A percentile compares a stretch with the other conserved stretches of the same genome.
phyloP scores from a whole-genome alignment of 1,140 invertebrate genomes.

The Leptinotarsa undecemlineata region DNA sequence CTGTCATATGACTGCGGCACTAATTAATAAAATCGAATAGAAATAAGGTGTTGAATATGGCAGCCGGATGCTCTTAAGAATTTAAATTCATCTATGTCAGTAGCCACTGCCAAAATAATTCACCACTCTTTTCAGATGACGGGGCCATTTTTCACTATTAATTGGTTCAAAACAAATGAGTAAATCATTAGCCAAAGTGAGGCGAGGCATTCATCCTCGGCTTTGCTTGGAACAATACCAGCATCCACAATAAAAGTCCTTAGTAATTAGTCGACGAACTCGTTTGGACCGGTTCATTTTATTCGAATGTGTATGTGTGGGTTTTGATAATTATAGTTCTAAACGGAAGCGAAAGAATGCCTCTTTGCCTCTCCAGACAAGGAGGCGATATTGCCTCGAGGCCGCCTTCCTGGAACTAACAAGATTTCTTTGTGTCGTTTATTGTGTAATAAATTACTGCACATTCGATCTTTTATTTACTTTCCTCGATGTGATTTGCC shows the following conservation, averaged over 20 bases:
- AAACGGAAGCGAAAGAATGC: slow-evolving; percentile 42
- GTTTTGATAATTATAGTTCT: slow-evolving; percentile 52
- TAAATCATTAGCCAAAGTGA: slow-evolving; percentile 8
- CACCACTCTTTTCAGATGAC: no score
- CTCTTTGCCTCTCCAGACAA: slow-evolving; percentile 34
- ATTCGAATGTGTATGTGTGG: slow-evolving; percentile 41
- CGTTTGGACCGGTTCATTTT: slow-evolving; percentile 45
- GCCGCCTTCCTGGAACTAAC: slow-evolving; percentile 48
- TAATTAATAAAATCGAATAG: no score
- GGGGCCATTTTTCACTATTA: slow-evolving; percentile 15
- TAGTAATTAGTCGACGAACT: slow-evolving; percentile 45
- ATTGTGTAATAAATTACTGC: slow-evolving; percentile 45
- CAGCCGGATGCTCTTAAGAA: no score
- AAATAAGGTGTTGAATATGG: no score
- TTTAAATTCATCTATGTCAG: no score
- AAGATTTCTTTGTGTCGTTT: slow-evolving; percentile 49
- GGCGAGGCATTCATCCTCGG: slow-evolving; percentile 4
- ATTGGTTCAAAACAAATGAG: slow-evolving; percentile 18
- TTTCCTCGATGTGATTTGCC: background rate
- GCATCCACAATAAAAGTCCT: slow-evolving; percentile 37
- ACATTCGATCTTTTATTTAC: slow-evolving; percentile 20
- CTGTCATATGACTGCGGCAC: no score
- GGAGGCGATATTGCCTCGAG: slow-evolving; percentile 25
- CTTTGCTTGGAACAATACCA: slow-evolving; percentile 2
- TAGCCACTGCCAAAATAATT: no score